A percentile compares a stretch with the other conserved stretches of the same genome.
These are phyloP conservation scores for Pangasius djambal DNA, from an alignment of 2,797 vertebrate genomes.

Conservation along the genomic window DNA sequence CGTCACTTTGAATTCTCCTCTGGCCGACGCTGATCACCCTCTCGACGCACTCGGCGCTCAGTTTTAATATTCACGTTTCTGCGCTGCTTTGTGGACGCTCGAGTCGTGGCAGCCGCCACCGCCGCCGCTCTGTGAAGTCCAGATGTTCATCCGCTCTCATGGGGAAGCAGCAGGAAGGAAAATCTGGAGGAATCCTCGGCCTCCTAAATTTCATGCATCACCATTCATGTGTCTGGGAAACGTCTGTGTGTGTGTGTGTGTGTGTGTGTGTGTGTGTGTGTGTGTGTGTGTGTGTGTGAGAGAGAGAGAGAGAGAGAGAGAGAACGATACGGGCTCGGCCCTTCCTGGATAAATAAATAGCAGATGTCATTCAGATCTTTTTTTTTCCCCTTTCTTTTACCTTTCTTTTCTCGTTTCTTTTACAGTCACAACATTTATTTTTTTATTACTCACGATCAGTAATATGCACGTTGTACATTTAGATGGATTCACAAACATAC, in stretches of 20 bases:
- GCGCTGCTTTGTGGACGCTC: background rate
- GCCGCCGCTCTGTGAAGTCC: conserved; percentile 39
- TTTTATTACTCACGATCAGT: too few species aligned
- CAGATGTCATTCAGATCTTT: conserved; percentile 56
- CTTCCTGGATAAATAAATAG: conserved; percentile 57
- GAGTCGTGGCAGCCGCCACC: background rate
- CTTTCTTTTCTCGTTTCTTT: background rate
- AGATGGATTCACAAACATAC: background rate
- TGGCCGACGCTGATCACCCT: background rate
- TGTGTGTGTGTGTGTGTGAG: conserved; percentile 4
- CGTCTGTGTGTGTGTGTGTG: conserved; percentile 35
- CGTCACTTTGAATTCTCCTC: background rate
- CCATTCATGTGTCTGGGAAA: conserved; percentile 61
- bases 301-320: too few species aligned
- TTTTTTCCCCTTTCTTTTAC: background rate
- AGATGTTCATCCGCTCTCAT: conserved; percentile 50
- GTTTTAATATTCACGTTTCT: background rate
- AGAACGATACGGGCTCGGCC: background rate
- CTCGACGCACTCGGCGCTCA: background rate
- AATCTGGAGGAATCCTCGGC: conserved; percentile 47
- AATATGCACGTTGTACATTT: background rate
- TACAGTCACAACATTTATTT: background rate
- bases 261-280: conserved; percentile 10
- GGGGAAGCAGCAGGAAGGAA: conserved; percentile 52
- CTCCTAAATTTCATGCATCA: conserved; percentile 56